Evolutionary conservation across 2,888 invertebrate genomes (phyloP).

Genomic region (Cataglyphis albicans): DNA sequence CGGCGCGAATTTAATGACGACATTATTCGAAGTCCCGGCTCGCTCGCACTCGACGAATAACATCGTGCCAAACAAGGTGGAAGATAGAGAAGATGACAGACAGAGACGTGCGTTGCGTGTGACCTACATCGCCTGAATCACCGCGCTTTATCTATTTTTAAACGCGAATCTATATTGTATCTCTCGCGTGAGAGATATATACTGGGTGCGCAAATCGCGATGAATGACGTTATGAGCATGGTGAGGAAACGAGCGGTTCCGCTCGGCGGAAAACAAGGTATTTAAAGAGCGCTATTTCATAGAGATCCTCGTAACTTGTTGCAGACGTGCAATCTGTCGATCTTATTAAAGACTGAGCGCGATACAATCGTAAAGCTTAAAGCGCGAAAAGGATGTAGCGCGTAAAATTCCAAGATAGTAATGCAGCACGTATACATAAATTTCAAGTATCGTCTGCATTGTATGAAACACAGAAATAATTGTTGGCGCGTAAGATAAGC

Average conservation of each 20-base stretch:
- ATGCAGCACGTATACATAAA: constrained; percentile 18
- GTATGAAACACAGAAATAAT: constrained; percentile 25
- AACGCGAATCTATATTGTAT: constrained; percentile 47
- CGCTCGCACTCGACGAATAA: constrained; percentile 23
- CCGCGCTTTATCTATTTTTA: constrained; percentile 56
- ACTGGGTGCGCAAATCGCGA: constrained; percentile 25
- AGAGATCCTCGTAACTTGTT: constrained; percentile 36
- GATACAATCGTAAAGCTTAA: constrained; percentile 44
- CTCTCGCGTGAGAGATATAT: not conserved
- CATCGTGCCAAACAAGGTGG: constrained; percentile 21
- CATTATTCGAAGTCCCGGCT: constrained; percentile 48
- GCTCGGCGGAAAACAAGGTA: constrained; percentile 49
- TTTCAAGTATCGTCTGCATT: constrained; percentile 30
- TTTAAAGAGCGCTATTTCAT: constrained; percentile 47
- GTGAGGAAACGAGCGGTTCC: constrained; percentile 45
- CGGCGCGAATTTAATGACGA: constrained; percentile 49
- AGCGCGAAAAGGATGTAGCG: constrained; percentile 29
- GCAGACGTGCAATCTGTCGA: constrained; percentile 46
- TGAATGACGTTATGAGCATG: constrained; percentile 41
- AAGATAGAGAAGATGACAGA: constrained; percentile 39
- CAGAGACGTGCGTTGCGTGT: constrained; percentile 48
- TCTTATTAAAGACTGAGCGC: constrained; percentile 46
- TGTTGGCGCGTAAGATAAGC: constrained; percentile 12
- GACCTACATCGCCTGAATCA: constrained; percentile 55
- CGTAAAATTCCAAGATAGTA: constrained; percentile 36